A percentile compares a stretch with the other conserved stretches of the same genome.
Evolutionary conservation across 1,140 invertebrate genomes (phyloP).

Genomic region (Drosophila leontia): DNA sequence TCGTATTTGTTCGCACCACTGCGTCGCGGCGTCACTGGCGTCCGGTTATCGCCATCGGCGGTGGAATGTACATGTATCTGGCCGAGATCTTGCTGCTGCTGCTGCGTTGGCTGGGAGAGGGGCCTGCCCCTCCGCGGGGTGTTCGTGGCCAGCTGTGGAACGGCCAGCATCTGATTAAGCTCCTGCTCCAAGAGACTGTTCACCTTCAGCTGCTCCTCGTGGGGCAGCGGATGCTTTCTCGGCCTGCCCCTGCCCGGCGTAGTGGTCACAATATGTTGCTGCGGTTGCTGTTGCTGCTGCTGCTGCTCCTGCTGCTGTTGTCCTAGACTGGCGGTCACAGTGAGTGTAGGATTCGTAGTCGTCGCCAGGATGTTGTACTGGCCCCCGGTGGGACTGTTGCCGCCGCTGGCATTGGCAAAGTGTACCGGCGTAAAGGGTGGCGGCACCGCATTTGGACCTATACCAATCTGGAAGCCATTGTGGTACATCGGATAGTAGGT

Average conservation of each 20-base stretch:
- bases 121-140: conserved; percentile 50
- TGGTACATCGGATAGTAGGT: conserved; percentile 85
- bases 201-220: conserved; percentile 69
- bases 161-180: conserved; percentile 79
- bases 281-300: conserved; percentile 35
- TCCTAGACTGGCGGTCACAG: conserved; percentile 47
- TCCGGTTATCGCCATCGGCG: conserved; percentile 56
- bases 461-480: conserved; percentile 82
- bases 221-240: conserved; percentile 54
- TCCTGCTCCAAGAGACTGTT: conserved; percentile 79
- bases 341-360: conserved; percentile 55
- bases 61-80: conserved; percentile 77
- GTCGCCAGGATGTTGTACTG: conserved; percentile 71
- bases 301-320: conserved; percentile 38
- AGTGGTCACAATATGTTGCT: conserved; percentile 45
- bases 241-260: conserved; percentile 77
- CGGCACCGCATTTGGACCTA: conserved; percentile 79
- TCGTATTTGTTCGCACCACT: conserved; percentile 74
- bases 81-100: conserved; percentile 49
- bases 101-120: conserved; percentile 34
- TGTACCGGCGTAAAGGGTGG: conserved; percentile 83
- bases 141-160: conserved; percentile 49
- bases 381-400: conserved; percentile 60
- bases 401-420: conserved; percentile 68
- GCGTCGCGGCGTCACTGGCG: conserved; percentile 55